Percentiles rank a stretch among this genome's conserved stretches.
Evolutionary conservation across 2,113 vertebrate species (phyloP).

Genomic region (Gymnobelideus leadbeateri): DNA sequence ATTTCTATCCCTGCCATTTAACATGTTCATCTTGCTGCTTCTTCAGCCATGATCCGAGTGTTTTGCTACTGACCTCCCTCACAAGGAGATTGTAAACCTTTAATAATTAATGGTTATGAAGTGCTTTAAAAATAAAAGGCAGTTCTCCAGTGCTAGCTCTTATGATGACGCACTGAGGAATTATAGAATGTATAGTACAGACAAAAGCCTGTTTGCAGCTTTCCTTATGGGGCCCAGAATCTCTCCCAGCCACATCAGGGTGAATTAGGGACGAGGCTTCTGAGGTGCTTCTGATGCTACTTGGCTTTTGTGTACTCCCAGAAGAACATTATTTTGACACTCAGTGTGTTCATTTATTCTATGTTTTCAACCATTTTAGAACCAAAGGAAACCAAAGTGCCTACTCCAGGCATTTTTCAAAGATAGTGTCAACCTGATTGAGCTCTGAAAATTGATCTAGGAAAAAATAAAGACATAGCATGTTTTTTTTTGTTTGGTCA

Average conservation of each 20-base stretch:
- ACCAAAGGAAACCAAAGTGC: constrained; percentile 61
- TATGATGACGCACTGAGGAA: constrained; percentile 30
- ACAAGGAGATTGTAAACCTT: constrained; percentile 57
- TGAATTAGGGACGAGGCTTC: constrained; percentile 31
- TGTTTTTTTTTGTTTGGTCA: constrained; percentile 56
- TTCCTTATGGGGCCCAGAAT: background rate
- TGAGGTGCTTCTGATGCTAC: constrained; percentile 53
- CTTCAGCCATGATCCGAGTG: constrained; percentile 32
- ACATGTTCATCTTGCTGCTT: constrained; percentile 45
- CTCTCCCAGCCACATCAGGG: constrained; percentile 45
- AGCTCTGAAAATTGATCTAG: constrained; percentile 52
- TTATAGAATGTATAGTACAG: background rate
- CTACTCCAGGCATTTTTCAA: constrained; percentile 59
- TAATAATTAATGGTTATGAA: constrained; percentile 68
- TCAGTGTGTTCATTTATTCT: constrained; percentile 61
- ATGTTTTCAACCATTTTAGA: constrained; percentile 55
- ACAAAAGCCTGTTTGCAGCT: constrained; percentile 54
- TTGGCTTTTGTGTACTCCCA: constrained; percentile 47
- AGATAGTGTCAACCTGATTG: constrained; percentile 47
- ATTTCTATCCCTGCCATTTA: constrained; percentile 44
- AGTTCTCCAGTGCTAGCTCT: constrained; percentile 41
- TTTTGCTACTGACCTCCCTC: constrained; percentile 64
- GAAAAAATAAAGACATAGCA: constrained; percentile 40
- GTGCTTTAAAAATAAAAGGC: constrained; percentile 57
- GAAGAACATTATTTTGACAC: constrained; percentile 66